Base-by-base conservation (phyloP, 2,888 invertebrate genomes). In the Xiphydria camelus region DNA sequence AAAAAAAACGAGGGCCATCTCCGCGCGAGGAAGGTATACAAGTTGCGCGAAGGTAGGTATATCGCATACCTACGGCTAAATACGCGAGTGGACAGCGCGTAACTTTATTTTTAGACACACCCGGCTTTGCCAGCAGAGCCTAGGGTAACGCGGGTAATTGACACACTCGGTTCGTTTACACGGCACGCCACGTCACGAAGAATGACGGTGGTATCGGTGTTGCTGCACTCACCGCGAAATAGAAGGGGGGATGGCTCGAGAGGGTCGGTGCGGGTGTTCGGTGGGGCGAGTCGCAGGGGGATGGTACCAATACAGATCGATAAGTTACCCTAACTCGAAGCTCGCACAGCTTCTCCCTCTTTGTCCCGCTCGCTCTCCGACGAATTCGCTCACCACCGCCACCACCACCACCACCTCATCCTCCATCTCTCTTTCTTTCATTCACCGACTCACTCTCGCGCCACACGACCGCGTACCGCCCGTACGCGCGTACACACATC, bases 301-400 rank as follows among this genome's bases (percentile, higher is more conserved):
- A 23, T 9, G 35, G 32, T 20, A 38, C 44, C 43, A 36, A 50
- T 52, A 43, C 41, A 46, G 45, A 51, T 52, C 56, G 48, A 50
- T 53, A 53, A 42, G 50, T 49, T 47, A 34, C 37, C 44, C 47
- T 35, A 39, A 34, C 22, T 12, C 29, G 25, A 22, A 14, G 12
- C 22, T 9, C 20, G 17, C n/a, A 23, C 20, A 41, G 18, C 22
- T 35, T 22, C 29, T 18, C 9, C 29, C 42, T 38, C 20, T 21
- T 34, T n/a, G n/a, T 31, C 25, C 14, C 14, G 14, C 26, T n/a
- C 14, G 14, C 38, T 38, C 22, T 22, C 14, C 23, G 22, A 35
- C 36, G 12, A n/a, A 32, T 9, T 9, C n/a, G 23, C 10, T 29
- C 42, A 17, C 15, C 19, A 25, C 29, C 23, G 15, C 22, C 9